phyloP scores from a whole-genome alignment of 2,888 invertebrate species.

The Noctua janthe region DNA sequence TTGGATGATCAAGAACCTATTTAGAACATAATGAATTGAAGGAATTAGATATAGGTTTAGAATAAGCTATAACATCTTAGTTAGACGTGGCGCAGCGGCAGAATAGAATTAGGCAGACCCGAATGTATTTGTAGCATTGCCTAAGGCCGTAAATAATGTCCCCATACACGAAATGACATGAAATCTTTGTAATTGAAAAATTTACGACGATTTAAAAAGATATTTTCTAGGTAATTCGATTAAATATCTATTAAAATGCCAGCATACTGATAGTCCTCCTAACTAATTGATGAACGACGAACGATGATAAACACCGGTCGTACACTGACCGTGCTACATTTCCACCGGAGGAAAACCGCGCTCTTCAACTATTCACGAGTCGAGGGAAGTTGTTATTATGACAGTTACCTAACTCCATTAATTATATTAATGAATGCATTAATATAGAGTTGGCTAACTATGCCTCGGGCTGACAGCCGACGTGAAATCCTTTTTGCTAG shows the following conservation, averaged over 20 bases:
- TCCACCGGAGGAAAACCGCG: constrained; percentile 68
- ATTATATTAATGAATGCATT: constrained; percentile 87
- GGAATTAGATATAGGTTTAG: no score
- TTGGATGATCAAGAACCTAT: no score
- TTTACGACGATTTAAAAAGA: neutral
- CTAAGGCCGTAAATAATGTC: neutral
- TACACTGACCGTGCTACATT: constrained; percentile 61
- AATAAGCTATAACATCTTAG: no score
- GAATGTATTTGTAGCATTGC: no score
- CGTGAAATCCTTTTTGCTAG: constrained; percentile 58
- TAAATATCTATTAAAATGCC: neutral
- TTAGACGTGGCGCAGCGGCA: no score
- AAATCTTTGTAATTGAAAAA: neutral
- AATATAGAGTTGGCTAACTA: constrained; percentile 84
- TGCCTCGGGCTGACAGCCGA: constrained; percentile 67
- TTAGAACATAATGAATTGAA: no score
- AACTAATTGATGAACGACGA: constrained; percentile 45
- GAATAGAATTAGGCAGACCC: no score
- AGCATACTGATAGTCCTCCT: neutral
- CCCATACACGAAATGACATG: neutral
- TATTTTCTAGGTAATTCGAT: neutral
- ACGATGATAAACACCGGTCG: constrained; percentile 54
- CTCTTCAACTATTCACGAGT: constrained; percentile 74
- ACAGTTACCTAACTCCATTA: constrained; percentile 86
- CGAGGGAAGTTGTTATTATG: constrained; percentile 72